Base-by-base conservation (phyloP, 35 echinoderm and acorn worm genomes). In the Apostichopus californicus region DNA sequence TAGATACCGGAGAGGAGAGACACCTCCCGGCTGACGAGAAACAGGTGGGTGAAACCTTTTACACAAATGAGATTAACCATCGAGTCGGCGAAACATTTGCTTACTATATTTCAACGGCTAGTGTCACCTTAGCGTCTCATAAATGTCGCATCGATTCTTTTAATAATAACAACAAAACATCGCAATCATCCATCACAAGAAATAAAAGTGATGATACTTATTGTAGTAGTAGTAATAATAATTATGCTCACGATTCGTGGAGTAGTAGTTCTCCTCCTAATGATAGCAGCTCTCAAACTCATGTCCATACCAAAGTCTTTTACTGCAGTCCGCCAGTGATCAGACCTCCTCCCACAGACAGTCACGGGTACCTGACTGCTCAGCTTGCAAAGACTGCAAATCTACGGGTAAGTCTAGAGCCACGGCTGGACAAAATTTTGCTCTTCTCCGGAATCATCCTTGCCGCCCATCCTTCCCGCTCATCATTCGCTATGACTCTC, bases 351-450 rank as follows among this genome's bases (percentile, higher is more conserved):
- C 5, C 9, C 18, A 15, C 53, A 87, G 86, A 59, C 59, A 22
- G 54, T 8, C 57, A 23, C 64, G 57, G 23, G 64, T 17, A 11
- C 14, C 57, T 87, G 18, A 87, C 22, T 25, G 57, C 86, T n/a
- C 54, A 87, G 64, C 86, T 87, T 25, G 57, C 22, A 59, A 87
- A n/a, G 17, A 71, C 57, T 3, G 57, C 86, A 87, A 63, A 59
- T 63, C 57, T 87, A 13, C 59, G 86, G 86, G 86, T 87, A 87
- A 87, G 86, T 87, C 34, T 68, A 68, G 64, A 68, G 18, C 64
- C 9, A 18, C 34, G 3, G 34, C 34, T 46, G 34, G 34, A 46
- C 57, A 22, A 9, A 87, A 63, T 15, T 58, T 87, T 52, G 8
- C 46, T 53, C 10, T 52, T 17, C 64, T 20, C 25, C 6, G 2